Evolutionary conservation across 1,140 invertebrate species (phyloP), one percentile per base, ranked within the genome.

Genomic region (Anadara kagoshimensis): DNA sequence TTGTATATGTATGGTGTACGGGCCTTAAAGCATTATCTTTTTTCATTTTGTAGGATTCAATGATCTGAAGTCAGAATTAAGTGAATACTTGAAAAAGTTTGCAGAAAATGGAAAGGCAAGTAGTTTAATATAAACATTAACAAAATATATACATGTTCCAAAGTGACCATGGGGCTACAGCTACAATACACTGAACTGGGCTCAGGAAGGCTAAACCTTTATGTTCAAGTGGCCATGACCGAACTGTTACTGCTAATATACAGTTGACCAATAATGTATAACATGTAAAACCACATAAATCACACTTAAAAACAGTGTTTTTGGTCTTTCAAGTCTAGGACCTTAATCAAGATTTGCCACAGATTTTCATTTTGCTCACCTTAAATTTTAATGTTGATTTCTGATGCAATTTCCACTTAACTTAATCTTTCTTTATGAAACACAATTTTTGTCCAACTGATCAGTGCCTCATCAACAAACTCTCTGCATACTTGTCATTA

Each of bases 1-100:
- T 47, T 8, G 8, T 47, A 47, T 47, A n/a, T n/a, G n/a, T n/a
- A n/a, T n/a, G n/a, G n/a, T n/a, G n/a, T n/a, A n/a, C n/a, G n/a
- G n/a, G n/a, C 11, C 20, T 24, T 7, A 24, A n/a, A 12, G 22
- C 12, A n/a, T 57, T 20, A 57, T 57, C 22, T n/a, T 11, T 70
- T 95, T 95, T 80, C 69, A 78, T 79, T 80, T 83, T 78, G 22
- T 91, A 89, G 95, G 94, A 66, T 97, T 95, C 85, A 96, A 96
- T 87, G 93, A 94, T 78, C 93, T 98, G 92, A 96, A 96, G 82
- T 93, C 94, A 58, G 93, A 94, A 76, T 89, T 98, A 26, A 93
- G 93, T 76, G 93, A 96, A 58, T 98, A 95, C 88, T 90, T 98
- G 54, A 93, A 95, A 81, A 94, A 94, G 75, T 97, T 98, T 89